Base-by-base conservation (phyloP, 2,113 vertebrate species). In the Synodontis membranacea region DNA sequence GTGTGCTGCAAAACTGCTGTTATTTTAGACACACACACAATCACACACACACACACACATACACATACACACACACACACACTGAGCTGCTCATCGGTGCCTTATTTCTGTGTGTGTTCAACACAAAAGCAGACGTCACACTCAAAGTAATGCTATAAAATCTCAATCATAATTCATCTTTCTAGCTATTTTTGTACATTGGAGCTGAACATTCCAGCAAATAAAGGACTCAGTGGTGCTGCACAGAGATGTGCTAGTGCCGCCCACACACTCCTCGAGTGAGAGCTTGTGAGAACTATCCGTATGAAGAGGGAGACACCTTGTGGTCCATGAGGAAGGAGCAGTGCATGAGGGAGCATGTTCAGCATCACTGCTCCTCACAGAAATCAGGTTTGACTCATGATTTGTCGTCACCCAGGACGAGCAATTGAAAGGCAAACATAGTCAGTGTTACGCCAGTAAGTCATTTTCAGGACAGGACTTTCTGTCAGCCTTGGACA, bases 271-370 rank as follows among this genome's bases (percentile, higher is more conserved):
- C 52, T 80, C 64, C 34, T 66, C 21, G 4, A 19, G 60, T n/a
- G 54, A 80, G 10, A 31, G 84, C 44, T 58, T 82, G 37, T 75
- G 25, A 5, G 48, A 44, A 58, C 64, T 48, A 74, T 84, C 52
- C 8, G 17, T 46, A 56, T 52, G 68, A 64, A 44, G 79, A 82
- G 28, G 72, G 88, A 11, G 88, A 84, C 88, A 89, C 76, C 75
- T 84, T 74, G 88, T 84, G 85, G 74, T 74, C 64, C 42, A 62
- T 34, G 56, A 82, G n/a, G 14, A 64, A 78, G 46, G 5, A 60
- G 37, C 79, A 80, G 52, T 42, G 44, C 79, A 25, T 7, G 11
- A 39, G 21, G 54, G 28, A 34, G 37, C 14, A n/a, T 58, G 23
- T 42, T 39, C 28, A 56, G 21, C 37, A 39, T 39, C 28, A 28